Evolutionary conservation across 37 sponge, comb jelly and placozoan species (phyloP).

Genomic region (Amphimedon queenslandica): DNA sequence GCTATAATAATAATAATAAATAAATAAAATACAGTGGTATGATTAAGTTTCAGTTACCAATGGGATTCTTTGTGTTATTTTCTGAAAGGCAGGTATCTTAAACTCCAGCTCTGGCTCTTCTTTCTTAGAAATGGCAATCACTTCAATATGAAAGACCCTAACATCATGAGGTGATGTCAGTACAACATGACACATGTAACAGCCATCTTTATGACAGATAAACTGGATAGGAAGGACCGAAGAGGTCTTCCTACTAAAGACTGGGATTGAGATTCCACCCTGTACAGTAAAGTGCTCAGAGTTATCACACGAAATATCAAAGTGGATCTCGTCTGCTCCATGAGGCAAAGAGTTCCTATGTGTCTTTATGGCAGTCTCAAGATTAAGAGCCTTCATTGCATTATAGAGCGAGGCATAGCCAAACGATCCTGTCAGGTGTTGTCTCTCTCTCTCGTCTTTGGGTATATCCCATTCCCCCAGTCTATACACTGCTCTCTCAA

Average conservation of each 20-base stretch:
- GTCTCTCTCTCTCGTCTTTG: slow-evolving; percentile 33
- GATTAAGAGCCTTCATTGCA: slow-evolving; percentile 17
- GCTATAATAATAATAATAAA: too few relatives aligned
- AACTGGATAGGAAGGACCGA: slow-evolving; percentile 38
- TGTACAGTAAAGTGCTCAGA: slow-evolving; percentile 24
- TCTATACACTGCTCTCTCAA: slow-evolving; percentile 42
- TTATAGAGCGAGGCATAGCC: slow-evolving; percentile 34
- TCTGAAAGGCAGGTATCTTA: slow-evolving; percentile 58
- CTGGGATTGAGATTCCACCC: slow-evolving; percentile 15
- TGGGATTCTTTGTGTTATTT: slow-evolving; percentile 77
- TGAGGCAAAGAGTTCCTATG: background rate
- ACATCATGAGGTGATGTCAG: slow-evolving; percentile 64
- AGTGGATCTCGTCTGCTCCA: slow-evolving; percentile 8
- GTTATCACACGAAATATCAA: slow-evolving; percentile 16
- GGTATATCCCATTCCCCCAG: slow-evolving; percentile 39
- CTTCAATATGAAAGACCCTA: slow-evolving; percentile 68
- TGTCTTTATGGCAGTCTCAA: background rate
- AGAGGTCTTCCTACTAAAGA: slow-evolving; percentile 4
- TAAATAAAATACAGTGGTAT: too few relatives aligned
- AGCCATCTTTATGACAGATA: slow-evolving; percentile 32
- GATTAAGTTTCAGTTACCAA: slow-evolving; percentile 53
- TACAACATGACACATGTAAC: slow-evolving; percentile 58
- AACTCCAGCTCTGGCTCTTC: slow-evolving; percentile 62
- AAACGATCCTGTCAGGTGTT: slow-evolving; percentile 34
- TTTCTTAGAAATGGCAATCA: slow-evolving; percentile 39